Evolutionary conservation across 2,113 vertebrate genomes (phyloP), one percentile per base, ranked within the genome.

Genomic region (Cheirogaleus medius): DNA sequence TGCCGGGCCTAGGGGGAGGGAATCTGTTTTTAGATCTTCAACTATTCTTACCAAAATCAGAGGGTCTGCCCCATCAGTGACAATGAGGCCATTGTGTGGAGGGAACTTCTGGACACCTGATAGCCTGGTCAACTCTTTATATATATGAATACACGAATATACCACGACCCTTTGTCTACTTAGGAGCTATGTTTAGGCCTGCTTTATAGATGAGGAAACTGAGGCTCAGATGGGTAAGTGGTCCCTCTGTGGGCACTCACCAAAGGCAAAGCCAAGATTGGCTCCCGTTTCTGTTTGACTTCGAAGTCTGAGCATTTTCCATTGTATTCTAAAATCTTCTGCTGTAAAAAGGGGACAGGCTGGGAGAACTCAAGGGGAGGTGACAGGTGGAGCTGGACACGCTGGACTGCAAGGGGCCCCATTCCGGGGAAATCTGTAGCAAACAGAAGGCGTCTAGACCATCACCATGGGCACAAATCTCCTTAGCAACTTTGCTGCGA

Each of bases 361-460:
- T 63, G 15, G n/a, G 47, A 39, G 68, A 69, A 47, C 0, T 23
- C 29, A 52, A 39, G 20, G n/a, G n/a, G 8, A 73, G 29, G 18
- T 66, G 39, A 83, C 80, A 68, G 37, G 39, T 3, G 44, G 52
- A 69, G 34, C 13, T 32, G 34, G 42, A 54, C 56, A 10, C 2
- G 1, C 8, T 21, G 42, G 14, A 39, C 6, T 6, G 56, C 13
- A 2, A 42, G 3, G 42, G 15, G 2, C 14, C 18, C 27, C 1
- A 20, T 58, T 85, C 78, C 23, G 49, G 32, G 42, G 29, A 58
- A 58, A 39, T 34, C 29, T 37, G 12, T n/a, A 69, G 37, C 32
- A 42, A 49, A 68, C 27, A 56, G 47, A 80, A 15, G 25, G 4
- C 3, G 7, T 37, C 8, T 52, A 60, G 73, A 64, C 25, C 32